Evolutionary conservation across 2,113 vertebrate species (phyloP), one percentile per base, ranked within the genome.

Genomic region (Halcyon senegalensis): DNA sequence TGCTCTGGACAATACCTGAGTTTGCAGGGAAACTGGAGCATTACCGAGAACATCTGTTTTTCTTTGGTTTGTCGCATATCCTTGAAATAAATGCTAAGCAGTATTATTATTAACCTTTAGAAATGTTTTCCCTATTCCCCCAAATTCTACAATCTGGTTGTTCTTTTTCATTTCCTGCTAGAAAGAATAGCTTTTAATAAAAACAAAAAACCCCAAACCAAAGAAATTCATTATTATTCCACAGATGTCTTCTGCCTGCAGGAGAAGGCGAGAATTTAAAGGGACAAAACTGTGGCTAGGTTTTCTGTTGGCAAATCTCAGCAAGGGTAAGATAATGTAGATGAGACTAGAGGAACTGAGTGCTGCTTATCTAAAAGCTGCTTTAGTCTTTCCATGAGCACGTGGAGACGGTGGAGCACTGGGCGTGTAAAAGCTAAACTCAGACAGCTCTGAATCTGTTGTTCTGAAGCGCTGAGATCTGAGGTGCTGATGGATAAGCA

Each of bases 111-210:
- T 95, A 94, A 96, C 90, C 92, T 94, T 92, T 87, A 93, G 77
- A 96, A 95, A 93, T 75, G 77, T 91, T 96, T 96, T 92, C 94
- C 86, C 89, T 95, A 9, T 95, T 50, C 66, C 53, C 62, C 80
- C 51, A 72, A 62, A 93, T 94, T 95, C 92, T 96, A 72, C 86
- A 73, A 82, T 94, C 95, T 96, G 95, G 58, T 95, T 87, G 91
- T 93, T 96, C 91, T 94, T 95, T 97, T 92, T 97, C 95, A 96
- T 97, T 96, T 97, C 95, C 96, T 97, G 95, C 89, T 93, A 89
- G 94, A 68, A 96, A 94, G 94, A 97, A 95, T 96, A 93, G 93
- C 94, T 94, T 96, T 95, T 96, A 96, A 92, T 95, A 96, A 96
- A 96, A 96, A 96, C 87, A 95, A 96, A 96, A 96, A 72, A 87